These are phyloP conservation scores for Leucopternis melanops DNA, from an alignment of 2,113 vertebrate genomes.

Conservation along the genomic window DNA sequence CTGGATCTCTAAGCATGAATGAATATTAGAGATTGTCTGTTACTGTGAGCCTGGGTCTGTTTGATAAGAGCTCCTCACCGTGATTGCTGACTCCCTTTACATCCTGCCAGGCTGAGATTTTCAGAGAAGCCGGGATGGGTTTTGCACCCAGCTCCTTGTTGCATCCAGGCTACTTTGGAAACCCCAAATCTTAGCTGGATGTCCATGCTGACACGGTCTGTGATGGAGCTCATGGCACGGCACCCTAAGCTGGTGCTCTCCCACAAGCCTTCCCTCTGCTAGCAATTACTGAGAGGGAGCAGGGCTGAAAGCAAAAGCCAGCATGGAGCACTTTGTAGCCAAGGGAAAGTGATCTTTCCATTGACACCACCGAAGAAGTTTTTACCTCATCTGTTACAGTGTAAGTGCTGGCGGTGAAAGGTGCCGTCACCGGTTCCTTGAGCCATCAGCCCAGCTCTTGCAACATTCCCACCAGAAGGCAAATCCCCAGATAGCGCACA, in stretches of 20 bases:
- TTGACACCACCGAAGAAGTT: accelerated
- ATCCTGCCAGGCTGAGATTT: background rate
- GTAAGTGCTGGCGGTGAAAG: background rate
- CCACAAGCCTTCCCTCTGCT: background rate
- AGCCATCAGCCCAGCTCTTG: background rate
- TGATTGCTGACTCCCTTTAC: background rate
- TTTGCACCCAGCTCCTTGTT: background rate
- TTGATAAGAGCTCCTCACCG: background rate
- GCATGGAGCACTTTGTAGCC: background rate
- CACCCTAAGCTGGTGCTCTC: background rate
- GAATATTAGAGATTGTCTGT: background rate
- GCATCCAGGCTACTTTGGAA: background rate
- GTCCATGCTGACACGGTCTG: accelerated
- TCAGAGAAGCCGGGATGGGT: accelerated
- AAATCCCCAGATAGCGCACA: background rate
- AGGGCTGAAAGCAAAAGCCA: background rate
- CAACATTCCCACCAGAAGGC: constrained; percentile 11
- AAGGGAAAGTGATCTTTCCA: constrained; percentile 11
- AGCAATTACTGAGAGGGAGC: background rate
- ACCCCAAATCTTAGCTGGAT: accelerated
- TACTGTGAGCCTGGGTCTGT: background rate
- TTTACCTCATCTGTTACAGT: background rate
- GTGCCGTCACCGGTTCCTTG: constrained; percentile 12
- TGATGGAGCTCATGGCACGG: accelerated
- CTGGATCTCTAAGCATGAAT: background rate